phyloP scores from a whole-genome alignment of 2,797 vertebrate genomes.

The Sebastes cheni region DNA sequence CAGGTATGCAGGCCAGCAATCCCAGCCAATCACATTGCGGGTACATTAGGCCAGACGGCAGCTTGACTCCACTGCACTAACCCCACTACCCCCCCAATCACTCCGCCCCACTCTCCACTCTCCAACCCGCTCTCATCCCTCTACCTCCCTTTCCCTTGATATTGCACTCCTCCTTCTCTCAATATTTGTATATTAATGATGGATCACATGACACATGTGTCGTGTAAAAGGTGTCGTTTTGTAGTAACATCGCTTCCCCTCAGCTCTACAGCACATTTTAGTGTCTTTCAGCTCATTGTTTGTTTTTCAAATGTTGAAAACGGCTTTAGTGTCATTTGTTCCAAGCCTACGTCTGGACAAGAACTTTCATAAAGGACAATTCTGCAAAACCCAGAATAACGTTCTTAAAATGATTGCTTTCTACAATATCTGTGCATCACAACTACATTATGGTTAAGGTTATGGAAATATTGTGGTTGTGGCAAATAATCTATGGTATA shows the following conservation, averaged over 20 bases:
- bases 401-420: neutral
- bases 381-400: no score
- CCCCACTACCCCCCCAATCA: conserved; percentile 5
- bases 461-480: neutral
- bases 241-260: no score
- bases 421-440: neutral
- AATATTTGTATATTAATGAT: no score
- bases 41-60: conserved; percentile 64
- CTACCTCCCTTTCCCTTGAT: conserved; percentile 24
- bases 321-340: neutral
- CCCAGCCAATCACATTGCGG: conserved; percentile 64
- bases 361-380: no score
- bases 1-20: conserved; percentile 69
- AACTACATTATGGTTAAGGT: neutral
- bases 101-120: conserved; percentile 15
- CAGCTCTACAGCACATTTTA: no score
- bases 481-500: neutral
- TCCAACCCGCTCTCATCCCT: neutral
- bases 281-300: neutral
- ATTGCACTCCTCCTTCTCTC: conserved; percentile 21
- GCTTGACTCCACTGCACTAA: conserved; percentile 58
- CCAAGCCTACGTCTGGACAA: no score
- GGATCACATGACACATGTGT: neutral
- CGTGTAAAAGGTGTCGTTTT: neutral
- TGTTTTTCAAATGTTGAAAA: neutral